Conservation (phyloP, 2,797 vertebrate species). For the Neoniphon sammara region DNA sequence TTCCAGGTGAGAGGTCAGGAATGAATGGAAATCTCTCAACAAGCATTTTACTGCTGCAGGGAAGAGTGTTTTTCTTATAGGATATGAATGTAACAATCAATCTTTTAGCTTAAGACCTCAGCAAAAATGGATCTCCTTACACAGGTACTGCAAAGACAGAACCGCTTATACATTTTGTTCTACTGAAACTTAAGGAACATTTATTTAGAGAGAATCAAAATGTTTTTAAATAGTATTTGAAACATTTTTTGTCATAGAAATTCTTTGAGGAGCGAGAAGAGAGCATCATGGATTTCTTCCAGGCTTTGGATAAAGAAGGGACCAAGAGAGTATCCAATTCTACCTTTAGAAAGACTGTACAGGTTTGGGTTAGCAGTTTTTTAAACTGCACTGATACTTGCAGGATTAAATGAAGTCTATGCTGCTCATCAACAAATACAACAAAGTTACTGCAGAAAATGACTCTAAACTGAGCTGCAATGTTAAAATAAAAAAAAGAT, state of each 20-base stretch:
- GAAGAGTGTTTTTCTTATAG: too few species aligned
- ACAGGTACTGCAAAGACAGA: too few species aligned
- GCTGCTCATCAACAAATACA: neutral
- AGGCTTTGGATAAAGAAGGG: conserved; percentile 71
- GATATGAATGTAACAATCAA: too few species aligned
- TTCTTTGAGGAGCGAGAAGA: conserved; percentile 77
- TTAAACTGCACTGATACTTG: neutral
- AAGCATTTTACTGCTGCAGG: too few species aligned
- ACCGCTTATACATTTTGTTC: neutral
- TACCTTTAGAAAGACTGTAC: conserved; percentile 51
- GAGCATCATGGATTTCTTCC: conserved; percentile 78
- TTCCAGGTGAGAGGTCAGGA: conserved; percentile 69
- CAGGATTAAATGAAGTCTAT: neutral
- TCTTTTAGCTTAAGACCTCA: too few species aligned
- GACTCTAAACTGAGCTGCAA: neutral
- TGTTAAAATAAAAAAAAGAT: conserved; percentile 10
- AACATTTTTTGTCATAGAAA: conserved; percentile 59
- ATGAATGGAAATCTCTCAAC: too few species aligned
- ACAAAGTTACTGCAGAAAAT: neutral
- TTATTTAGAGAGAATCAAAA: neutral
- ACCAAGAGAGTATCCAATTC: conserved; percentile 43
- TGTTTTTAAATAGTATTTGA: conserved; percentile 2
- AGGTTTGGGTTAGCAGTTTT: conserved; percentile 24
- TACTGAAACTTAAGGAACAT: neutral
- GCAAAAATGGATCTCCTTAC: too few species aligned